Base-by-base conservation (phyloP, 1,140 invertebrate species). In the Drosophila persimilis region DNA sequence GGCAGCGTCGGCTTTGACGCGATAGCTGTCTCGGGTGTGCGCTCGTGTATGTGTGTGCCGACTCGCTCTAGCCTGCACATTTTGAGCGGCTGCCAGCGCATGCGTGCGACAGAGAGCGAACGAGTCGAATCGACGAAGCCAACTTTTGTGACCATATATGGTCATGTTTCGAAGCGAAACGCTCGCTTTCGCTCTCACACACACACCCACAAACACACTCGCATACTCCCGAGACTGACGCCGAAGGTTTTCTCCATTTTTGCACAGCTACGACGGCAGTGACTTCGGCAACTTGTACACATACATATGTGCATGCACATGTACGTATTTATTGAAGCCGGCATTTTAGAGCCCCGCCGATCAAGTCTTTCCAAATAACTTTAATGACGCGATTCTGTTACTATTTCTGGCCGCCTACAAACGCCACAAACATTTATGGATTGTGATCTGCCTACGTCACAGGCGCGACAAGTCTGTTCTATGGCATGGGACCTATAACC, bases 71-170 rank as follows among this genome's bases (percentile, higher is more conserved):
- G 55, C 73, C 35, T 39, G 35, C 35, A 39, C 35, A 39, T 44
- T 56, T 39, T 8, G 20, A 6, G 11, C 45, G 60, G n/a, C 48
- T 52, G 53, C 41, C 11, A 56, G 72, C 64, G 80, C 77, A 67
- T 59, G 70, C 58, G 74, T 85, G 66, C 63, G 65, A 90, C 17
- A 81, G 72, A 81, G 80, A 79, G 74, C 54, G 78, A 39, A 73
- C 47, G 60, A 78, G 45, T 43, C 64, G 73, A 64, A 51, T 53
- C 57, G 59, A 59, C 74, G 59, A 60, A 54, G 75, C 72, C 56
- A 90, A 73, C 53, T 90, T 90, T 90, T 90, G 83, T 91, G 89
- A 89, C 90, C 90, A 91, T 91, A 91, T 91, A 90, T 91, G 90
- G 90, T 85, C 89, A 91, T 91, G 90, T 91, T 91, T 91, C 65